Evolutionary conservation across 2,888 invertebrate genomes (phyloP).

Genomic region (Metallyticus violacea): DNA sequence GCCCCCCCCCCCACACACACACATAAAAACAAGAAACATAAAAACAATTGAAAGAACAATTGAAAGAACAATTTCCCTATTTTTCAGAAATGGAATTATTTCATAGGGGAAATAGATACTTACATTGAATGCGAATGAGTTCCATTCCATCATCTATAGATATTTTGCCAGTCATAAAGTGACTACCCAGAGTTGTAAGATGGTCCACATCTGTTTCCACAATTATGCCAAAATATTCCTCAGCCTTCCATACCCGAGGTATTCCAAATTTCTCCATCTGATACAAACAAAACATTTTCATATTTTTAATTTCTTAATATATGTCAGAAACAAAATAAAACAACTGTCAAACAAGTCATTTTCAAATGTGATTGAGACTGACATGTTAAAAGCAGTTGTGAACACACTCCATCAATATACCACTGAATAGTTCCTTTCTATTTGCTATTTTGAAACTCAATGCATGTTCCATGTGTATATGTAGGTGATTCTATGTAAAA

Average conservation of each 20-base stretch:
- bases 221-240: slow-evolving; percentile 70
- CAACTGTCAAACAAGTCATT: too few relatives aligned
- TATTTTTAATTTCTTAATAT: too few relatives aligned
- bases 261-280: slow-evolving; percentile 78
- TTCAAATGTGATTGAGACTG: too few relatives aligned
- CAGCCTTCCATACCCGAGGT: slow-evolving; percentile 73
- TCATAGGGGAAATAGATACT: slow-evolving; percentile 40
- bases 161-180: slow-evolving; percentile 68
- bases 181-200: slow-evolving; percentile 63
- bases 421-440: too few relatives aligned
- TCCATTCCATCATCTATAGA: slow-evolving; percentile 75
- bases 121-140: slow-evolving; percentile 75
- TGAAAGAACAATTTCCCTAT: neutral
- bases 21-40: neutral
- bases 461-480: too few relatives aligned
- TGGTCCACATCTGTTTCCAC: slow-evolving; percentile 74
- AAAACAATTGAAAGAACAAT: neutral
- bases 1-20: neutral
- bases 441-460: too few relatives aligned
- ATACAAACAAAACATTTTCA: slow-evolving; percentile 37
- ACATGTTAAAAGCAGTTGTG: too few relatives aligned
- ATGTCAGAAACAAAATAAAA: too few relatives aligned
- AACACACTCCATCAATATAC: too few relatives aligned
- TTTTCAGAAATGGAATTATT: neutral
- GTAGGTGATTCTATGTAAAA: too few relatives aligned